Percentiles rank a stretch among this genome's conserved stretches.
phyloP scores from a whole-genome alignment of 2,113 vertebrate genomes.

The Leptobrachium ailaonicum region DNA sequence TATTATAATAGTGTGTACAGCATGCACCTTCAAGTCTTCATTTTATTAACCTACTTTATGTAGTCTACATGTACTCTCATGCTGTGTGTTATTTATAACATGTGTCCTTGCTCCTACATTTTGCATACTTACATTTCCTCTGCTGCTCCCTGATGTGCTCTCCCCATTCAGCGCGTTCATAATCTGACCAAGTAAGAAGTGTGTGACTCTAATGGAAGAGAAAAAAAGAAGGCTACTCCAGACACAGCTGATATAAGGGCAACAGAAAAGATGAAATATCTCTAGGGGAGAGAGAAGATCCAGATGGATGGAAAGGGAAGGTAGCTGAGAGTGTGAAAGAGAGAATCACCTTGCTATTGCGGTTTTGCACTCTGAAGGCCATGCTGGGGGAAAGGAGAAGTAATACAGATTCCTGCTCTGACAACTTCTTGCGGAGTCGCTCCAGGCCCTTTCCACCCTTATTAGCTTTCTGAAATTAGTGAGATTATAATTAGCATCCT shows the following conservation, averaged over 20 bases:
- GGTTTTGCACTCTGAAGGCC: slow-evolving; percentile 88
- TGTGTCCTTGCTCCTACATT: neutral
- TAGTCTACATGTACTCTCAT: no score
- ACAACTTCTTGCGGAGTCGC: slow-evolving; percentile 89
- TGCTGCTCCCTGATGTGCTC: slow-evolving; percentile 93
- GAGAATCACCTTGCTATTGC: slow-evolving; percentile 85
- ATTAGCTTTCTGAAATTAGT: slow-evolving; percentile 77
- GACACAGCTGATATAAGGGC: neutral
- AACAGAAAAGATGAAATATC: neutral
- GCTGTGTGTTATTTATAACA: neutral
- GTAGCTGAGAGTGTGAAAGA: neutral
- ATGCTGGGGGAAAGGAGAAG: slow-evolving; percentile 91
- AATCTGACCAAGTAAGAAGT: slow-evolving; percentile 93
- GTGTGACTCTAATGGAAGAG: slow-evolving; percentile 79
- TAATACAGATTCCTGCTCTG: slow-evolving; percentile 87
- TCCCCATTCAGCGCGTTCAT: slow-evolving; percentile 93
- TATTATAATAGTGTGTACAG: no score
- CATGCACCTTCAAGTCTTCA: no score
- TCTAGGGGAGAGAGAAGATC: no score
- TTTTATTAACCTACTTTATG: no score
- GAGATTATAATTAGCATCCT: no score
- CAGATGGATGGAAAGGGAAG: neutral
- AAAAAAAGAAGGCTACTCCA: neutral
- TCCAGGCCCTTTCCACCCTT: slow-evolving; percentile 86
- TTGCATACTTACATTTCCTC: slow-evolving; percentile 87